Evolutionary conservation across 2,888 invertebrate species (phyloP).

Genomic region (Bruchidius siliquastri): DNA sequence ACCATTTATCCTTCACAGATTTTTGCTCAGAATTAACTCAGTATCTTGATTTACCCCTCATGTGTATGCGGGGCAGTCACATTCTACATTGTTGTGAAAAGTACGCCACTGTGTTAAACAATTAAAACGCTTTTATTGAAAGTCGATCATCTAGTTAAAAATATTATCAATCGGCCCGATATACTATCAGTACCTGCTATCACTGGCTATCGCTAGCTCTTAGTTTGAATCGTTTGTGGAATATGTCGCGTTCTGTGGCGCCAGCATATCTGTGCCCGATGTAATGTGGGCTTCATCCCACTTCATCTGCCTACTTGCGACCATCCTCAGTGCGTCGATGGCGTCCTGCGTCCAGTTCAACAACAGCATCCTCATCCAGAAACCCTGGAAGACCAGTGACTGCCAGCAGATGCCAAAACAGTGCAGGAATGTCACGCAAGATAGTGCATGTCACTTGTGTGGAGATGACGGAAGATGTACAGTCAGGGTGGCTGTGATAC

Average conservation of each 20-base stretch:
- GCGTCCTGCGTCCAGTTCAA: constrained; percentile 18
- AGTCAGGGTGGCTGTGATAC: constrained; percentile 60
- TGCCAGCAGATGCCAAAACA: background rate
- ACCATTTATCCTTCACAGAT: no score
- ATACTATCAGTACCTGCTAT: constrained; percentile 43
- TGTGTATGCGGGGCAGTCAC: no score
- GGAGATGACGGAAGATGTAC: constrained; percentile 53
- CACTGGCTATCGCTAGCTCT: constrained; percentile 33
- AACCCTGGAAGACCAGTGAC: constrained; percentile 18
- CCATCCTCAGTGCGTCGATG: constrained; percentile 12
- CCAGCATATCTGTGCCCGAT: constrained; percentile 12
- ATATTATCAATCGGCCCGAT: constrained; percentile 32
- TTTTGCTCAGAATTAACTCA: no score
- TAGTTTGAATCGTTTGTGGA: constrained; percentile 33
- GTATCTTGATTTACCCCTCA: no score
- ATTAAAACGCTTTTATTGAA: constrained; percentile 19
- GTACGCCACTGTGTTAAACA: constrained; percentile 1
- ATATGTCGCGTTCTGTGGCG: constrained; percentile 29
- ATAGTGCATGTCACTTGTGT: constrained; percentile 19
- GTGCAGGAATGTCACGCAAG: constrained; percentile 16
- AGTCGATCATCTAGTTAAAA: constrained; percentile 26
- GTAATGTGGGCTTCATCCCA: constrained; percentile 23
- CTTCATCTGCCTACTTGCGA: constrained; percentile 19
- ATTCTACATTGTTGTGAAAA: no score
- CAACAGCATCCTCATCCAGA: constrained; percentile 23